phyloP scores from a whole-genome alignment of 2,113 vertebrate species.

The Myxocyprinus asiaticus region DNA sequence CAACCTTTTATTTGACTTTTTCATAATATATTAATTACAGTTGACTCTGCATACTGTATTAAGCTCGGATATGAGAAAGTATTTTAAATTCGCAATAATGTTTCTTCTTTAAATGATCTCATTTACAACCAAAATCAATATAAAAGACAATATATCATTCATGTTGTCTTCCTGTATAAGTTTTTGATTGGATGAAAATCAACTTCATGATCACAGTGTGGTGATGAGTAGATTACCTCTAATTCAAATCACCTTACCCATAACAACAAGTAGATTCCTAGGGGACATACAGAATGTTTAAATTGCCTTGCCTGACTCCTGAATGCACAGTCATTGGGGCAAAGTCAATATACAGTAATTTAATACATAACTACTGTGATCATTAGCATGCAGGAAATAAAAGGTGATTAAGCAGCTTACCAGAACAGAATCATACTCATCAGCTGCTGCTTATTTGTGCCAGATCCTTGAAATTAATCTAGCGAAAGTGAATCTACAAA shows the following conservation, averaged over 20 bases:
- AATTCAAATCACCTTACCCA: not conserved
- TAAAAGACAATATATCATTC: not conserved
- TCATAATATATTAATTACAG: too few species aligned
- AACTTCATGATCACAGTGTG: not conserved
- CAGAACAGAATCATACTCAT: constrained; percentile 6
- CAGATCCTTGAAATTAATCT: constrained; percentile 9
- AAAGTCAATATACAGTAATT: constrained; percentile 2
- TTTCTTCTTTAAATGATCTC: not conserved
- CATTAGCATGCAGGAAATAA: constrained; percentile 13
- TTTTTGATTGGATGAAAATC: not conserved
- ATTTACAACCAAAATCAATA: not conserved
- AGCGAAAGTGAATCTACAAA: not conserved
- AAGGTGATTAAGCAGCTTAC: constrained; percentile 16
- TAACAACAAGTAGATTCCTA: not conserved
- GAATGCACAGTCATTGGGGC: not conserved
- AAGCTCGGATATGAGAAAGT: too few species aligned
- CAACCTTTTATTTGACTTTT: too few species aligned
- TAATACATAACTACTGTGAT: constrained; percentile 2
- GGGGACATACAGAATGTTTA: not conserved
- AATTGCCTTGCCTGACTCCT: not conserved
- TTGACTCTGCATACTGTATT: too few species aligned
- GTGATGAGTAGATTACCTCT: not conserved
- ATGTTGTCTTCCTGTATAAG: not conserved
- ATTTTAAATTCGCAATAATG: too few species aligned
- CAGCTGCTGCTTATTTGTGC: not conserved